Evolutionary conservation across 2,113 vertebrate species (phyloP).

Genomic region (Carassius gibelio): DNA sequence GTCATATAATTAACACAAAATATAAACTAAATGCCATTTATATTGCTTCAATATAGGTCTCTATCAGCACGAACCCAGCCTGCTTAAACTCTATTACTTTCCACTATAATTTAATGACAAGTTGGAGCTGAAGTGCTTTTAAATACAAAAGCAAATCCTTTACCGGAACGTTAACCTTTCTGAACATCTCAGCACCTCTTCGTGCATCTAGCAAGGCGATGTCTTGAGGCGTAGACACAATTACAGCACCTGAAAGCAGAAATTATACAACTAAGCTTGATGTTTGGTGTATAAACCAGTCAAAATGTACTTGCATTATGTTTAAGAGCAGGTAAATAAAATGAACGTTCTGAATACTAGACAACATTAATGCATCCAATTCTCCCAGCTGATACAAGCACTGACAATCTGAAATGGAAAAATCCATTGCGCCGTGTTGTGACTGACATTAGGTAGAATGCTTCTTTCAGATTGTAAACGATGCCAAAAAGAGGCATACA

Average conservation of each 20-base stretch:
- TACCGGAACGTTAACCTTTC: slow-evolving; percentile 92
- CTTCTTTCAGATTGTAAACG: neutral
- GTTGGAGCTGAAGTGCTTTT: neutral
- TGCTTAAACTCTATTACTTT: neutral
- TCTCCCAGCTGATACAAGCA: neutral
- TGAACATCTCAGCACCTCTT: slow-evolving; percentile 96
- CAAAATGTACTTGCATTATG: neutral
- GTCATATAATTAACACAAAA: too few relatives aligned
- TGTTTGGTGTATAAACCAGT: neutral
- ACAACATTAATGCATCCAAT: neutral
- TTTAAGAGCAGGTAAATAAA: neutral
- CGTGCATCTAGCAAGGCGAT: slow-evolving; percentile 89
- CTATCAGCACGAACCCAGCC: neutral
- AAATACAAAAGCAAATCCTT: slow-evolving; percentile 56
- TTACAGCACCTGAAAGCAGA: slow-evolving; percentile 84
- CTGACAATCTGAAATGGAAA: neutral
- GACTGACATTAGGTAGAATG: neutral
- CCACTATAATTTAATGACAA: neutral
- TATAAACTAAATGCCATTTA: too few relatives aligned
- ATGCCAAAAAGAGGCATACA: neutral
- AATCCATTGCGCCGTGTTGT: neutral
- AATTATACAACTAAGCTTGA: neutral
- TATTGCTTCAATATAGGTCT: neutral
- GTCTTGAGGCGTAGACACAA: slow-evolving; percentile 95
- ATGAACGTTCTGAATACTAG: neutral